A percentile compares a stretch with the other conserved stretches of the same genome.
Conservation (phyloP, 2,113 vertebrate species). For the Centropus unirufus region DNA sequence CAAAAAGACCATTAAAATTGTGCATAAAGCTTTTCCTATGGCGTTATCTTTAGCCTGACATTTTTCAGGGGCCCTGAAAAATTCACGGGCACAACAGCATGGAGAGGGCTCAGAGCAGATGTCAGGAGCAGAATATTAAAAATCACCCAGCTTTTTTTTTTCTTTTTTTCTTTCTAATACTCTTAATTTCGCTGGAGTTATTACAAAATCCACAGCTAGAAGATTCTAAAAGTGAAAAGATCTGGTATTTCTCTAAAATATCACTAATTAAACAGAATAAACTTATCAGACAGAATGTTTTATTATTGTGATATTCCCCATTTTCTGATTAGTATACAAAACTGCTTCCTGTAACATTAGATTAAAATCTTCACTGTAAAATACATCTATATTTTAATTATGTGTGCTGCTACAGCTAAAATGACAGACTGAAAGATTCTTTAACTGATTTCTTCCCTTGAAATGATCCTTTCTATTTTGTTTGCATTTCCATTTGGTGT, state of each 20-base stretch:
- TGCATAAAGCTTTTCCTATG: neutral
- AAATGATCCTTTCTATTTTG: neutral
- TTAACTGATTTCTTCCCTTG: neutral
- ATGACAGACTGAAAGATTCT: neutral
- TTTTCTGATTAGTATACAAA: neutral
- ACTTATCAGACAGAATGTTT: neutral
- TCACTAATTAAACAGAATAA: neutral
- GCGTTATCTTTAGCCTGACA: neutral
- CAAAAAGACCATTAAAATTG: neutral
- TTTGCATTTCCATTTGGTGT: neutral
- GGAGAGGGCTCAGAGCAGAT: neutral
- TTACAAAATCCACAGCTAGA: neutral
- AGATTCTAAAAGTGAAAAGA: neutral
- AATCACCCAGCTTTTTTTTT: neutral
- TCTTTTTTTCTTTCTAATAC: neutral
- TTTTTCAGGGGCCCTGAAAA: neutral
- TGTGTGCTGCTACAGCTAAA: neutral
- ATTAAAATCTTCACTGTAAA: neutral
- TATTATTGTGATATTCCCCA: neutral
- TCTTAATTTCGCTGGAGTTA: neutral
- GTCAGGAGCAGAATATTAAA: neutral
- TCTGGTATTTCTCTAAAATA: neutral
- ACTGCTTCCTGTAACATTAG: neutral
- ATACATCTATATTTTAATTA: neutral
- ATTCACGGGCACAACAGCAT: too few species aligned